Percentiles rank a stretch among this genome's conserved stretches.
phyloP scores from a whole-genome alignment of 2,797 vertebrate species.

The Sphenopsis melanotis region DNA sequence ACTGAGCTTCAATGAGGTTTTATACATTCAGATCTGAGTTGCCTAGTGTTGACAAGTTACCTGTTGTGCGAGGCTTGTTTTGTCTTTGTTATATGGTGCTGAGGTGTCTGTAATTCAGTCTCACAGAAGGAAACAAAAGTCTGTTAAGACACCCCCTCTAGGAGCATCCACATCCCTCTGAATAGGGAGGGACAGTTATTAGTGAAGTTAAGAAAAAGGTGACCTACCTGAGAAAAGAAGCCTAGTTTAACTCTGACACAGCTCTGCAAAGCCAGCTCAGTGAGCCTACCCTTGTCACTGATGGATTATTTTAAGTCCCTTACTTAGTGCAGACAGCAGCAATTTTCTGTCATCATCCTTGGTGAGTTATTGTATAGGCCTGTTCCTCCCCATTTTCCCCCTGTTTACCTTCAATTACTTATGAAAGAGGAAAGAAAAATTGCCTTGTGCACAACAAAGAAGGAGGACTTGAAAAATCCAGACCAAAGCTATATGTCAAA shows the following conservation, averaged over 20 bases:
- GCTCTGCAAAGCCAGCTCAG: not conserved
- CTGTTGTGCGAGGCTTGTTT: not conserved
- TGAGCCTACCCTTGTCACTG: not conserved
- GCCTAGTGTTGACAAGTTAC: not conserved
- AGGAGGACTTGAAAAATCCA: not conserved
- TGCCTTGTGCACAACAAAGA: constrained; percentile 4
- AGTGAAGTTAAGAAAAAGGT: not conserved
- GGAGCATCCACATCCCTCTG: not conserved
- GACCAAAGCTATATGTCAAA: not conserved
- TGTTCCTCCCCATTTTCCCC: constrained; percentile 15
- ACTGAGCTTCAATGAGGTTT: not conserved
- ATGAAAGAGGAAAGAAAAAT: constrained; percentile 45
- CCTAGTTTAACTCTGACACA: constrained; percentile 25
- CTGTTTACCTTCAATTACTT: constrained; percentile 50
- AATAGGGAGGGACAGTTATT: not conserved
- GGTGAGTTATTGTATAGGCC: not conserved
- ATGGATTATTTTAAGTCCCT: constrained; percentile 42
- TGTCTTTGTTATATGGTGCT: not conserved
- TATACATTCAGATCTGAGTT: not conserved
- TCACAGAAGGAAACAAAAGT: not conserved
- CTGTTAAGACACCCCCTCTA: not conserved
- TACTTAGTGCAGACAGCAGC: constrained; percentile 35
- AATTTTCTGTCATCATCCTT: constrained; percentile 50
- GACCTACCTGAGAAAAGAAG: constrained; percentile 15
- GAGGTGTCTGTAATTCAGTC: not conserved